Conservation (phyloP, 2,888 invertebrate species). For the Aelia acuminata region DNA sequence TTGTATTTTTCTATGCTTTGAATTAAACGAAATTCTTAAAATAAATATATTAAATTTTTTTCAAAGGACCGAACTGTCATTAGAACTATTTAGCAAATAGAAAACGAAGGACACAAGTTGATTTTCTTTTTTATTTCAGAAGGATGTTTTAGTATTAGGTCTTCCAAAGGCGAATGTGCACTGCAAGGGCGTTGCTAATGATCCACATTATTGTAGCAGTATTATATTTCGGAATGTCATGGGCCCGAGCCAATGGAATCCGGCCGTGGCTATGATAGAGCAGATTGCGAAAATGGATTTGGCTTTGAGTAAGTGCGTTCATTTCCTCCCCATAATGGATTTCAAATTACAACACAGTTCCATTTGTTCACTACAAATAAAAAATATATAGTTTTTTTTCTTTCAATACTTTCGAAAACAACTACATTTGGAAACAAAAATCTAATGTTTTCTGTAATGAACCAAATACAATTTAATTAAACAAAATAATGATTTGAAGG, state of each 20-base stretch:
- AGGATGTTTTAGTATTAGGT: background rate
- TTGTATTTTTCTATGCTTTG: too few species aligned
- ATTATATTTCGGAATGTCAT: constrained; percentile 36
- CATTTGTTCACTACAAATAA: background rate
- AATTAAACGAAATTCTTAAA: too few species aligned
- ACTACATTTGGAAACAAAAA: too few species aligned
- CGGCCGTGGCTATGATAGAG: background rate
- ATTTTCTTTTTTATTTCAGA: background rate
- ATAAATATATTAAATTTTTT: too few species aligned
- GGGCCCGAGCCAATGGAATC: background rate
- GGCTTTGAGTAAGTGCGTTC: constrained; percentile 15
- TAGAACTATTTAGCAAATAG: background rate
- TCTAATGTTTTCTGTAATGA: too few species aligned
- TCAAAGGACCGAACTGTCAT: too few species aligned
- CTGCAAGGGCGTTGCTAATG: constrained; percentile 2
- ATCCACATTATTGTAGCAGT: constrained; percentile 7
- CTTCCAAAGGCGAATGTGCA: background rate
- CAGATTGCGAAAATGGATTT: constrained; percentile 30
- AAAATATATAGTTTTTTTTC: background rate
- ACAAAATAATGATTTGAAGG: too few species aligned
- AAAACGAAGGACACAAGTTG: background rate
- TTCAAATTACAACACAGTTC: constrained; percentile 23
- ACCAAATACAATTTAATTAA: too few species aligned
- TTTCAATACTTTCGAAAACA: too few species aligned
- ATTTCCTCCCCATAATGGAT: background rate